A percentile compares a stretch with the other conserved stretches of the same genome.
Evolutionary conservation across 2,113 vertebrate species (phyloP).

Genomic region (Numida meleagris): DNA sequence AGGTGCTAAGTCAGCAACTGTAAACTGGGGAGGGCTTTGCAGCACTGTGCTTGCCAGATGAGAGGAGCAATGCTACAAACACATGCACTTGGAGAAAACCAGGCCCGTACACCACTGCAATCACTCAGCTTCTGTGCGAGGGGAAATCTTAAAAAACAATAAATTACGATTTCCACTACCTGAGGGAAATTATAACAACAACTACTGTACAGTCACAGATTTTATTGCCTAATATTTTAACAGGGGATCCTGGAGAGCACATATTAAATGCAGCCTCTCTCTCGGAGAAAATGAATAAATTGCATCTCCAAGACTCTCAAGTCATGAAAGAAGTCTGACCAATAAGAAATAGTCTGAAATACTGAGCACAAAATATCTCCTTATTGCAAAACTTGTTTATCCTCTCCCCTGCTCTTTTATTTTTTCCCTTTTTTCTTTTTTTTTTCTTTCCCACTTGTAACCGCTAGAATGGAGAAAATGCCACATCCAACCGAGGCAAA

Average conservation of each 20-base stretch:
- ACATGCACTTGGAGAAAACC: not conserved
- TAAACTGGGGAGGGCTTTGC: not conserved
- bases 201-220: slow-evolving; percentile 24
- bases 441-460: not conserved
- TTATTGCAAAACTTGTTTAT: slow-evolving; percentile 36
- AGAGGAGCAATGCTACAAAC: not conserved
- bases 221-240: slow-evolving; percentile 72
- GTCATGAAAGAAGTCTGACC: not conserved
- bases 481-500: slow-evolving; percentile 25
- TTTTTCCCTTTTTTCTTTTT: not conserved
- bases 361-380: not conserved
- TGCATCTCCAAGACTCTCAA: slow-evolving; percentile 22
- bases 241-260: slow-evolving; percentile 24
- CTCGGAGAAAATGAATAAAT: slow-evolving; percentile 47
- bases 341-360: slow-evolving; percentile 13
- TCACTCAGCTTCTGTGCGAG: not conserved
- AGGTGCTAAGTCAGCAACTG: not conserved
- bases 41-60: not conserved
- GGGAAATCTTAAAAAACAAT: slow-evolving; percentile 1
- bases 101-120: not conserved
- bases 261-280: slow-evolving; percentile 50
- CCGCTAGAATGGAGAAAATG: slow-evolving; percentile 15
- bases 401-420: not conserved
- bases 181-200: slow-evolving; percentile 61
- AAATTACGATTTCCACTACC: slow-evolving; percentile 55